Base-by-base conservation (phyloP, 2,797 vertebrate species). In the Hoplostethus atlanticus region DNA sequence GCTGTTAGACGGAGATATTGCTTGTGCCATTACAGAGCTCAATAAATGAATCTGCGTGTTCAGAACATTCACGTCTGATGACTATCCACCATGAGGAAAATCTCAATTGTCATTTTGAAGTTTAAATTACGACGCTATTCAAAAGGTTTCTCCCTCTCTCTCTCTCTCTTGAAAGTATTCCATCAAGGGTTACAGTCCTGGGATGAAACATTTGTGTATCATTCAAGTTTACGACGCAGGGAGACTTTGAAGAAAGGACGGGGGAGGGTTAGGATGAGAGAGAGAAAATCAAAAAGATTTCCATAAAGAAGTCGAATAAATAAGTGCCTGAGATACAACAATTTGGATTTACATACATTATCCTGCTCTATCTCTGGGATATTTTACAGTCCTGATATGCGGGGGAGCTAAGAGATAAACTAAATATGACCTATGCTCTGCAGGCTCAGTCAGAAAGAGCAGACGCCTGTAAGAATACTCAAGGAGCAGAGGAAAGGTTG, bases 331-430 rank as follows among this genome's bases (percentile, higher is more conserved):
- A 85, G 88, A 93, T 92, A 91, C 90, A 93, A 94, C 89, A 90
- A 92, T 89, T 89, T 89, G 92, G 93, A 93, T 94, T 94, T 93
- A 90, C 92, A 94, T 93, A 90, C 84, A 93, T 94, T 92, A 93
- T 91, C 85, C 90, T 34, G 67, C 85, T 92, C 73, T 87, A 91
- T 94, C 90, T 92, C 91, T 92, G 88, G 88, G 90, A 93, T 92
- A 93, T 93, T 90, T 92, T 89, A 92, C 84, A 90, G 90, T 83
- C 75, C 72, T 78, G 89, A 93, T 92, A 87, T 87, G 84, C 56
- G 60, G 79, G 70, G 89, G 80, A 83, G 89, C 78, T 40, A 52
- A 76, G 84, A 91, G 92, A 84, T 93, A 93, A 93, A 92, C 91
- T 92, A 87, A 93, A 91, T 92, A 87, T 93, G 93, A 93, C 93